Evolutionary conservation across 37 sponge, comb jelly and placozoan genomes (phyloP).

Genomic region (Axinella damicornis): DNA sequence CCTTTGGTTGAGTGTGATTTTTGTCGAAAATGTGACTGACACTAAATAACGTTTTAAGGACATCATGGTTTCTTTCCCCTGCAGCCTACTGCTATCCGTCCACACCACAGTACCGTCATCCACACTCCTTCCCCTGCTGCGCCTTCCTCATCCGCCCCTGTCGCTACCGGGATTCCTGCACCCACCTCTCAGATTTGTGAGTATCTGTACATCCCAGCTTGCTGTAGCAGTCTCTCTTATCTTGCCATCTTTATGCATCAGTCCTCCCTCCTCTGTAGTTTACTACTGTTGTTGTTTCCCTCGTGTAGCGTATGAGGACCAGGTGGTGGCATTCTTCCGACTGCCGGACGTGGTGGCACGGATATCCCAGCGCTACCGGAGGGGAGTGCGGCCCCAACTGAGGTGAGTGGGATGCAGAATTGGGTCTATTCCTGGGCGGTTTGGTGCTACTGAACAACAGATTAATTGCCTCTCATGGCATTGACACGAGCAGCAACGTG

Average conservation of each 20-base stretch:
- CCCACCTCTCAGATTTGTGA: not conserved
- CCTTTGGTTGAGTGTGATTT: too few species aligned
- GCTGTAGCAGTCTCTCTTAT: too few species aligned
- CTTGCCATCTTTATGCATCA: too few species aligned
- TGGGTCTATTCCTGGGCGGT: too few species aligned
- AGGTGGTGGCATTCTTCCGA: slow-evolving; percentile 83
- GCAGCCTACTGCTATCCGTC: slow-evolving; percentile 18
- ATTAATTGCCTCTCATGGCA: too few species aligned
- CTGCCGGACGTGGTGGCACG: slow-evolving; percentile 54
- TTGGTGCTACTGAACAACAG: too few species aligned
- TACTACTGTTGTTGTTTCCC: too few species aligned
- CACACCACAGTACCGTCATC: slow-evolving; percentile 38
- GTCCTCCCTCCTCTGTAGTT: not conserved
- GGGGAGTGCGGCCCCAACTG: slow-evolving; percentile 64
- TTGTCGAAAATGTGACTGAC: too few species aligned
- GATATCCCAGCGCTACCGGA: slow-evolving; percentile 55
- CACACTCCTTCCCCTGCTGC: not conserved
- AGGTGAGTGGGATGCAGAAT: not conserved
- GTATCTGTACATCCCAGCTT: not conserved
- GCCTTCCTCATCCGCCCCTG: not conserved
- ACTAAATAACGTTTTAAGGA: too few species aligned
- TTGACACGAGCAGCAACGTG: too few species aligned
- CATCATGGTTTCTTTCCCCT: too few species aligned
- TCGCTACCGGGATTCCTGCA: not conserved
- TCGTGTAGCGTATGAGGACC: slow-evolving; percentile 66